A percentile compares a stretch with the other conserved stretches of the same genome.
Conservation (phyloP, 2,888 invertebrate genomes). For the Asteroscopus sphinx region DNA sequence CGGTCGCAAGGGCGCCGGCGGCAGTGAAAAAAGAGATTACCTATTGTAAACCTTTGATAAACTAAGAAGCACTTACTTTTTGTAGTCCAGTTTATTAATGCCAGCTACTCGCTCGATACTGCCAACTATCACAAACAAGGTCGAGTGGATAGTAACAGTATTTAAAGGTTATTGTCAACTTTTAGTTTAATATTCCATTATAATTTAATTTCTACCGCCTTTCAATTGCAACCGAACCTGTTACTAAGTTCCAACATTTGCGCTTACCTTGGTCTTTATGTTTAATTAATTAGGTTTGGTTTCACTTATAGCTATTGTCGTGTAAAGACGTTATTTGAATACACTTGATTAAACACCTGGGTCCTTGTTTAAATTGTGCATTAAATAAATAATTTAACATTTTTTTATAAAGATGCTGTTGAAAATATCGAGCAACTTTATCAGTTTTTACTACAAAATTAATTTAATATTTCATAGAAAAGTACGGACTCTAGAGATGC, state of each 20-base stretch:
- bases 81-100: conserved; percentile 7
- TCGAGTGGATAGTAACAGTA: conserved; percentile 16
- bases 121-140: conserved; percentile 36
- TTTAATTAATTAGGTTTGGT: neutral
- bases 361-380: too few species aligned
- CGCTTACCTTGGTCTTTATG: neutral
- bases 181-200: conserved; percentile 23
- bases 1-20: too few species aligned
- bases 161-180: conserved; percentile 35
- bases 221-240: conserved; percentile 13
- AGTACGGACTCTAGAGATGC: neutral
- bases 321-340: too few species aligned
- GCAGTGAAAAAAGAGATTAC: too few species aligned
- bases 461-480: too few species aligned
- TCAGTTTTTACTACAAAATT: too few species aligned
- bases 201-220: conserved; percentile 26
- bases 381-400: too few species aligned
- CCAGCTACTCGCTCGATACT: conserved; percentile 25
- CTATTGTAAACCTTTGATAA: too few species aligned
- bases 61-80: neutral
- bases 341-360: neutral
- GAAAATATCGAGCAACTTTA: too few species aligned
- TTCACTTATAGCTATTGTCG: too few species aligned
- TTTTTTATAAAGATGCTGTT: too few species aligned
- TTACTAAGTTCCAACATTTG: neutral